Evolutionary conservation across 2,888 invertebrate species (phyloP), one percentile per base, ranked within the genome.

Genomic region (Drosophila buzzatii): DNA sequence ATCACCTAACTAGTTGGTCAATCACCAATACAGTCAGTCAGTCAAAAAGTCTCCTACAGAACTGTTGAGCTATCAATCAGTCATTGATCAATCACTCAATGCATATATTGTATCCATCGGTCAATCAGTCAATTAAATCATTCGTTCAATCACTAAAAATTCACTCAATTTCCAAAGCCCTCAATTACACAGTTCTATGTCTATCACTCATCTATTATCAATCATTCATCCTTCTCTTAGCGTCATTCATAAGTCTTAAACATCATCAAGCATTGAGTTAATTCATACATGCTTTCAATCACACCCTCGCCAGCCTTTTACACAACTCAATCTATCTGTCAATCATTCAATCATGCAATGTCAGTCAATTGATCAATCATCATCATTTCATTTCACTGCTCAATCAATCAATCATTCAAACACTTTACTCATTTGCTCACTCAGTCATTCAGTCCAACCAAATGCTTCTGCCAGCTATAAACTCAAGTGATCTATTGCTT

Each of bases 401-500:
- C 33, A 51, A 8, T 33, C 10, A 51, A 49, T 49, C n/a, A 31
- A 7, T 51, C 18, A 18, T 6, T 39, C n/a, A 39, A 49, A 5
- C n/a, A n/a, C 5, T 49, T n/a, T 41, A 18, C 7, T 51, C 51
- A 51, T 35, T 20, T 7, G 1, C 14, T 51, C 51, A 27, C n/a
- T n/a, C n/a, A 27, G 10, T 27, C 27, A 55, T 10, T 53, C 37
- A 53, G 4, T 35, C 20, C 20, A 23, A 3, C 37, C 12, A 20
- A 10, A 16, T 27, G n/a, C 10, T 3, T 8, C 20, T 44, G 7
- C 20, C 18, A 45, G 37, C 16, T 14, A 35, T 5, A 31, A 31
- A 31, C 31, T 14, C 20, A 23, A 53, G 27, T 63, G 45, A 52
- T 65, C n/a, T 4, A 56, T 41, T 37, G 20, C 45, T 44, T 51